Evolutionary conservation across 2,888 invertebrate genomes (phyloP), one percentile per base, ranked within the genome.

Genomic region (Microctonus brassicae): DNA sequence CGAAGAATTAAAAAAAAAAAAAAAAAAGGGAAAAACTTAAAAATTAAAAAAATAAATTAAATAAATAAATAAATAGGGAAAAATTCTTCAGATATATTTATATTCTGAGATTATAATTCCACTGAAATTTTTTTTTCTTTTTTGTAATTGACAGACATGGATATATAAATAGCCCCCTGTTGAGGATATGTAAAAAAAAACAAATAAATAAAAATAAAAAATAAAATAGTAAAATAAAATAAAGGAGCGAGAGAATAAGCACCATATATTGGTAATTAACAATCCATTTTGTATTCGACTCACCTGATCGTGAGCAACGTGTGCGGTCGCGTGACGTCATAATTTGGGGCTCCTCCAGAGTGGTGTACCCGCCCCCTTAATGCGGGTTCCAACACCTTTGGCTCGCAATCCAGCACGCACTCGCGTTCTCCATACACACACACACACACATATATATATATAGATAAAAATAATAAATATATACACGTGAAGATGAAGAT

Each of bases 311-410:
- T 86, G 77, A n/a, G 47, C 47, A 47, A 84, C 87, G 87, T 87
- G 87, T 87, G 87, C 86, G 87, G 87, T 87, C 87, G 47, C 73
- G 82, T 87, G 87, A 86, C 87, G 87, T 86, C 87, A 87, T 87
- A 87, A 87, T 87, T 87, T 83, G 86, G 86, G 86, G 79, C 84
- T 85, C 83, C 83, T 84, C 78, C 65, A 47, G 64, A 81, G 83
- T 82, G 81, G 84, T 72, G 79, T 83, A 82, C 84, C 70, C 88
- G 87, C 88, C 88, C 87, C 85, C 83, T 88, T 87, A 88, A 88
- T 87, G 84, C 81, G 84, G 82, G 82, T 81, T 78, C 87, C 86
- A 82, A 88, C 88, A 87, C 87, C 87, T 77, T 86, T 79, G 78
- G 76, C 79, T 79, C 76, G 78, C 83, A 79, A 84, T 82, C 82